Percentiles rank a stretch among this genome's conserved stretches.
These are phyloP conservation scores for Myrmophylax atrothorax DNA, from an alignment of 2,113 vertebrate genomes.

Conservation along the genomic window DNA sequence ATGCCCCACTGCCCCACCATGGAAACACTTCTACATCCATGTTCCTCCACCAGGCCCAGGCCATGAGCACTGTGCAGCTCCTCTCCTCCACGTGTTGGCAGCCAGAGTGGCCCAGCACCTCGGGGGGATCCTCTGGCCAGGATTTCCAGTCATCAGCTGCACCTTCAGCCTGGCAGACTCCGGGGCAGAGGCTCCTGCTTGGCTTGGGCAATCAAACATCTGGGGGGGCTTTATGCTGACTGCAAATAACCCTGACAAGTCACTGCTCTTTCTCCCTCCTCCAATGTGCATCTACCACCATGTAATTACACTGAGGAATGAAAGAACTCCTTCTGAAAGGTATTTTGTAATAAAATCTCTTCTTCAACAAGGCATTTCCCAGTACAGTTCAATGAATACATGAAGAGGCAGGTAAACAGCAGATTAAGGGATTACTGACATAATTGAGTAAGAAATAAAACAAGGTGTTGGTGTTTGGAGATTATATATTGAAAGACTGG, in stretches of 20 bases:
- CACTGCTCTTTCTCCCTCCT: neutral
- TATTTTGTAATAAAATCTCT: neutral
- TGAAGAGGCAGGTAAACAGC: neutral
- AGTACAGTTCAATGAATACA: neutral
- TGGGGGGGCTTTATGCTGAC: neutral
- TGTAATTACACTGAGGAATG: neutral
- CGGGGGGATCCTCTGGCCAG: accelerated
- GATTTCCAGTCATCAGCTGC: neutral
- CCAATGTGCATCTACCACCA: neutral
- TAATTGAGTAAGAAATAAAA: neutral
- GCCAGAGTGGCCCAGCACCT: neutral
- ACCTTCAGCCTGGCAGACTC: neutral
- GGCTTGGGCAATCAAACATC: neutral
- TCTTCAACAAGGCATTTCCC: neutral
- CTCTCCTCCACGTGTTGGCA: neutral
- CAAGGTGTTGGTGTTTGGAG: neutral
- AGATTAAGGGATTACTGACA: neutral
- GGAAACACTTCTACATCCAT: neutral
- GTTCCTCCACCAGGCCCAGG: neutral
- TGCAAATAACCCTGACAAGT: neutral
- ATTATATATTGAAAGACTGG: neutral
- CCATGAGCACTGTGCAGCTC: neutral
- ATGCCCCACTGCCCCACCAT: neutral
- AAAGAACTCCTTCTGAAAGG: neutral
- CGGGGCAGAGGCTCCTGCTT: neutral